Evolutionary conservation across 2,797 vertebrate species (phyloP).

Genomic region (Chromobotia macracanthus): DNA sequence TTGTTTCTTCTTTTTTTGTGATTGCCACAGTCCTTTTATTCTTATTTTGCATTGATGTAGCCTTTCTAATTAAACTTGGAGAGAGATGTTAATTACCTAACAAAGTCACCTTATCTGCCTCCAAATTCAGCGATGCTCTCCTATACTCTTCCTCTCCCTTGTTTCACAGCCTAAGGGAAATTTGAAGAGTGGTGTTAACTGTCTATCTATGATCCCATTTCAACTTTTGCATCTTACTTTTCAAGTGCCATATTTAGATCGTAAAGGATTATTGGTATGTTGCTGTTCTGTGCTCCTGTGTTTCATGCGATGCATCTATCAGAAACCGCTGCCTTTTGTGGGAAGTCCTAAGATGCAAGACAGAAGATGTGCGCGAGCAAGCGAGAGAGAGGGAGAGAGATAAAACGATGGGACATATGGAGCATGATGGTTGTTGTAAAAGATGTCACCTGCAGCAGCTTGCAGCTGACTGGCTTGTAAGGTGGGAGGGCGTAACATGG

Average conservation of each 20-base stretch:
- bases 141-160: slow-evolving; percentile 73
- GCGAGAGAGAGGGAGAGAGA: background rate
- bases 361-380: slow-evolving; percentile 17
- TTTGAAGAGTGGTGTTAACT: slow-evolving; percentile 82
- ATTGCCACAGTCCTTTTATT: slow-evolving; percentile 77
- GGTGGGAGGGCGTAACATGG: slow-evolving; percentile 24
- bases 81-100: slow-evolving; percentile 86
- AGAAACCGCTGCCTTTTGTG: slow-evolving; percentile 62
- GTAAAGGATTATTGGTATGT: slow-evolving; percentile 79
- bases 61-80: slow-evolving; percentile 85
- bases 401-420: slow-evolving; percentile 3
- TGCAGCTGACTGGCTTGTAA: slow-evolving; percentile 42
- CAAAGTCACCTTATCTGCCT: slow-evolving; percentile 82
- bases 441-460: slow-evolving; percentile 36
- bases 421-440: slow-evolving; percentile 33
- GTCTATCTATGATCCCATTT: slow-evolving; percentile 79
- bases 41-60: slow-evolving; percentile 83
- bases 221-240: slow-evolving; percentile 75
- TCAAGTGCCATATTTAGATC: slow-evolving; percentile 72
- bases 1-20: slow-evolving; percentile 68
- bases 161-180: slow-evolving; percentile 77
- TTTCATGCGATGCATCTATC: slow-evolving; percentile 76
- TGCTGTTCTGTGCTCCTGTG: slow-evolving; percentile 71
- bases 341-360: slow-evolving; percentile 24
- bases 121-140: slow-evolving; percentile 77